A percentile compares a stretch with the other conserved stretches of the same genome.
phyloP scores from a whole-genome alignment of 2,113 vertebrate genomes.

The Urocitellus parryii region DNA sequence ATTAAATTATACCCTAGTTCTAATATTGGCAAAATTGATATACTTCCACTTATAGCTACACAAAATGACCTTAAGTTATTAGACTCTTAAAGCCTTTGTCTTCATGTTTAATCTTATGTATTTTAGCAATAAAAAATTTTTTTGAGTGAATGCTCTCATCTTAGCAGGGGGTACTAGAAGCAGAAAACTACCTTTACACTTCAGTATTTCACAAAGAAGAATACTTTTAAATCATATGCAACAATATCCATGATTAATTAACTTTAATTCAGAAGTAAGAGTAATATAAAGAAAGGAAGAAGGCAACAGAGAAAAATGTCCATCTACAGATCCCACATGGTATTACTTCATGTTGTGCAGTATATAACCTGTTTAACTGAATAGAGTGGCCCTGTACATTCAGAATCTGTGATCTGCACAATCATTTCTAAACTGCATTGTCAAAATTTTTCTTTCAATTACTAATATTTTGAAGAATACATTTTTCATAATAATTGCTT shows the following conservation, averaged over 20 bases:
- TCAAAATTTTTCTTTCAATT: neutral
- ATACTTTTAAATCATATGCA: neutral
- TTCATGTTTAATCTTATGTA: neutral
- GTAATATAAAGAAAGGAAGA: neutral
- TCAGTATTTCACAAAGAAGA: neutral
- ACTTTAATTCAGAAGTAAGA: neutral
- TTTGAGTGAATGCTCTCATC: neutral
- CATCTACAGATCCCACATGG: neutral
- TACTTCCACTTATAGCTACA: neutral
- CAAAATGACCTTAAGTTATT: neutral
- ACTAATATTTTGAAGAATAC: neutral
- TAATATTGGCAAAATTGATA: neutral
- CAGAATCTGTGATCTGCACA: neutral
- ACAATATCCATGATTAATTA: neutral
- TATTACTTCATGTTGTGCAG: neutral
- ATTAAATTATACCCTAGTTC: neutral
- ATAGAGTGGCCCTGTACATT: neutral
- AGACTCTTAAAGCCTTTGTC: neutral
- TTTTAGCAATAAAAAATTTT: neutral
- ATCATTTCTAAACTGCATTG: neutral
- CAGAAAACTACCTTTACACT: neutral
- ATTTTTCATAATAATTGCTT: neutral
- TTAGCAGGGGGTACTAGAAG: neutral
- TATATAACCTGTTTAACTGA: neutral
- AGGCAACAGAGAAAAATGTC: neutral